Evolutionary conservation across 2,113 vertebrate genomes (phyloP), one percentile per base, ranked within the genome.

Genomic region (Peucedramus taeniatus): DNA sequence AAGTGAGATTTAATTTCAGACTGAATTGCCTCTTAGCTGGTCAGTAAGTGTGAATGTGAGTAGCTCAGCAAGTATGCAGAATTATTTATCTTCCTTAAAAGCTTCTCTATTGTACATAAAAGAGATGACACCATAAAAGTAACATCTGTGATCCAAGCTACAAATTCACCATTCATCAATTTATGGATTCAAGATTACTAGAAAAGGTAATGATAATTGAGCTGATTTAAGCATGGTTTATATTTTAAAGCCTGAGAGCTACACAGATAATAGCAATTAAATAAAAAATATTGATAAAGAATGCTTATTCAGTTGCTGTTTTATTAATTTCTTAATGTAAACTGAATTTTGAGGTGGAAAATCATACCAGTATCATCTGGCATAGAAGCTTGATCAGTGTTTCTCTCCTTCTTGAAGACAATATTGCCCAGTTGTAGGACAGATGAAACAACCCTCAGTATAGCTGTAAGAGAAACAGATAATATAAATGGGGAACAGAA

Each of bases 381-480:
- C 99, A 99, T 99, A 60, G 98, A 99, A 2, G 99, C 99, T 96
- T 99, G 99, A 96, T 99, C 99, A 26, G 98, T 99, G 96, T 99
- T 99, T 92, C 99, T 98, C 91, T 99, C 99, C 93, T 99, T 99
- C 97, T 99, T 99, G 97, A 99, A 99, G 95, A 98, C 98, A 23
- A 99, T 98, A 77, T 99, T 99, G 11, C 99, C 99, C 31, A 99
- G 98, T 71, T 99, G 99, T 11, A 99, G 98, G 70, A 99, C 99
- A 1, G 99, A 99, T 10, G 99, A 99, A 39, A 99, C 99, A 7
- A 99, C 98, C 94, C 97, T 99, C 96, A 99, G 47, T 92, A 99
- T 98, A 47, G 99, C 99, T 99, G 98, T 10, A 86, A 76, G 26
- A 42, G n/a, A 70, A 70, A 87, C 18, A 92, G 45, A 69, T 66